Percentiles rank a stretch among this genome's conserved stretches.
phyloP scores from a whole-genome alignment of 2,888 invertebrate species.

The Lasioglossum zephyrum region DNA sequence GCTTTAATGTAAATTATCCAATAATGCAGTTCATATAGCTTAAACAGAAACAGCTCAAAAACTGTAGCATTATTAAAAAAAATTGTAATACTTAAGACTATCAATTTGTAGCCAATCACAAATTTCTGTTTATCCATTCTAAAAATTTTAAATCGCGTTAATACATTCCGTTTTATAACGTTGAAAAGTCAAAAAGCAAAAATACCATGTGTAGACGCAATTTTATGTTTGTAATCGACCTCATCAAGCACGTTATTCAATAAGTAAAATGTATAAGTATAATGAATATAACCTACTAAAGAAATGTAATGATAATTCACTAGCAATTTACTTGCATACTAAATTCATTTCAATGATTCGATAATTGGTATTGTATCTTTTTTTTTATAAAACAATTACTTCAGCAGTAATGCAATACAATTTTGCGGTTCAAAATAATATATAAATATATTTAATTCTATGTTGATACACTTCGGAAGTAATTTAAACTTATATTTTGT shows the following conservation, averaged over 20 bases:
- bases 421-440: slow-evolving; percentile 35
- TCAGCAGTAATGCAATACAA: slow-evolving; percentile 21
- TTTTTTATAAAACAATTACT: slow-evolving; percentile 33
- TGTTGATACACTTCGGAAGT: slow-evolving; percentile 2
- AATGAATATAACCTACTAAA: slow-evolving; percentile 39
- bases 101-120: slow-evolving; percentile 45
- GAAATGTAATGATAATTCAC: slow-evolving; percentile 47
- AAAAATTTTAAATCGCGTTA: slow-evolving; percentile 50
- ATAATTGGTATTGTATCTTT: slow-evolving; percentile 24
- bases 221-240: slow-evolving; percentile 72
- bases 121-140: slow-evolving; percentile 40
- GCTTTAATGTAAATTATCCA: slow-evolving; percentile 77
- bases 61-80: slow-evolving; percentile 59
- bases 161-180: slow-evolving; percentile 43
- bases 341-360: slow-evolving; percentile 41
- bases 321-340: slow-evolving; percentile 21
- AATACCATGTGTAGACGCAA: slow-evolving; percentile 75
- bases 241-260: slow-evolving; percentile 60
- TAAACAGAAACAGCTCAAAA: slow-evolving; percentile 77
- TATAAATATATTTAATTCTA: slow-evolving; percentile 24
- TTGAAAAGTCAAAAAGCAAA: slow-evolving; percentile 67
- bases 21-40: slow-evolving; percentile 74
- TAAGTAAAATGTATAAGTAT: slow-evolving; percentile 63
- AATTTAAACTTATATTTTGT: slow-evolving; percentile 23
- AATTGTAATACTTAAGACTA: slow-evolving; percentile 45